These are phyloP conservation scores for Drosophila dunni DNA, from an alignment of 1,140 invertebrate genomes.

Conservation along the genomic window DNA sequence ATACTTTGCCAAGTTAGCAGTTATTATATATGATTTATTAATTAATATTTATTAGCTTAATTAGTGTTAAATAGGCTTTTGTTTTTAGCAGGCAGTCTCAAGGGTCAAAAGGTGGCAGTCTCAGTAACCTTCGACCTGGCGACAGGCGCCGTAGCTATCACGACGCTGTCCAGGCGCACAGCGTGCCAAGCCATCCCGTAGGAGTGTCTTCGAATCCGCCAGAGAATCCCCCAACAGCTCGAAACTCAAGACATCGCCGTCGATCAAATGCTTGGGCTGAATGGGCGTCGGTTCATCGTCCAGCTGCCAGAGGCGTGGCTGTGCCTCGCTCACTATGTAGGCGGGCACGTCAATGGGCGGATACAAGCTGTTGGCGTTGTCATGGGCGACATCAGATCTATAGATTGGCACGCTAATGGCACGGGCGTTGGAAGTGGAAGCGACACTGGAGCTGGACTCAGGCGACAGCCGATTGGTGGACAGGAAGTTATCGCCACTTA, in stretches of 20 bases:
- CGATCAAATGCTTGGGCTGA: slow-evolving; percentile 49
- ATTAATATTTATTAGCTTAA: too few relatives aligned
- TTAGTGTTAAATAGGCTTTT: slow-evolving; percentile 42
- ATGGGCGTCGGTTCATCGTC: slow-evolving; percentile 69
- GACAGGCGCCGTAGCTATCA: slow-evolving; percentile 86
- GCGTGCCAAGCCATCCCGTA: slow-evolving; percentile 87
- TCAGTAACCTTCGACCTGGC: slow-evolving; percentile 80
- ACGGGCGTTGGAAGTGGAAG: slow-evolving; percentile 25
- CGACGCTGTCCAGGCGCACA: slow-evolving; percentile 87
- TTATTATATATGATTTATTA: slow-evolving; percentile 4
- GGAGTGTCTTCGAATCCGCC: slow-evolving; percentile 80
- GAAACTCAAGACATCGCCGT: slow-evolving; percentile 63
- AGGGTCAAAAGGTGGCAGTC: slow-evolving; percentile 43
- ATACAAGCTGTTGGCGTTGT: slow-evolving; percentile 48
- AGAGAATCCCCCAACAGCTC: slow-evolving; percentile 67
- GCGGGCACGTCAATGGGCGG: slow-evolving; percentile 69
- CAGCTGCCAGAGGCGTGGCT: slow-evolving; percentile 65
- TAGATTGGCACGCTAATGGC: slow-evolving; percentile 65
- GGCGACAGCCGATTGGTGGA: slow-evolving; percentile 67
- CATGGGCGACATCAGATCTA: slow-evolving; percentile 49
- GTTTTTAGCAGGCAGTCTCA: slow-evolving; percentile 67
- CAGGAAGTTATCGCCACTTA: slow-evolving; percentile 66
- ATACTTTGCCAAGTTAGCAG: slow-evolving; percentile 26
- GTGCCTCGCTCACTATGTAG: slow-evolving; percentile 54
- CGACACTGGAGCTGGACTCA: slow-evolving; percentile 7